Evolutionary conservation across 1,140 invertebrate species (phyloP).

Genomic region (Sycobia sp.): DNA sequence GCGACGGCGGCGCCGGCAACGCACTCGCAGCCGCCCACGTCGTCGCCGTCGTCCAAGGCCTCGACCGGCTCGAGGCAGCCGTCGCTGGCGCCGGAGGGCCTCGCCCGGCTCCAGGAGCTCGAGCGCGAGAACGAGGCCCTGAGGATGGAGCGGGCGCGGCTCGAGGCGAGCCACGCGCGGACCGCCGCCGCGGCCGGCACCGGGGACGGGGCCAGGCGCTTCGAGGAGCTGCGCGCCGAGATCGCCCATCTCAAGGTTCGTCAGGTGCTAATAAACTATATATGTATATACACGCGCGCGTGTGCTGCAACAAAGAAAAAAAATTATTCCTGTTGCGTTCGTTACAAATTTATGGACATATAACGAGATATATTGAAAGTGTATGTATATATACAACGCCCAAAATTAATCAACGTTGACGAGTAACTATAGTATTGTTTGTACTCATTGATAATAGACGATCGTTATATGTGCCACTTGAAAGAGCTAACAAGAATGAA

Average conservation of each 20-base stretch:
- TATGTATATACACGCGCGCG: no score
- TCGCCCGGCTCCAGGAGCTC: slow-evolving; percentile 53
- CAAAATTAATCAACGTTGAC: no score
- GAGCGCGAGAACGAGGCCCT: slow-evolving; percentile 52
- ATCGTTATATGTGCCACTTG: no score
- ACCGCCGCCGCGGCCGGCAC: slow-evolving; percentile 41
- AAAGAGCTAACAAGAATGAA: no score
- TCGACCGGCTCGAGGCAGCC: slow-evolving; percentile 40
- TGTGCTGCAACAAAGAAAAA: neutral
- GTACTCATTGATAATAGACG: no score
- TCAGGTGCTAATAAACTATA: no score
- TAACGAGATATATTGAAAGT: no score
- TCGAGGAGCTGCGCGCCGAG: slow-evolving; percentile 49
- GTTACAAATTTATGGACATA: neutral
- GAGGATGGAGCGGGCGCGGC: slow-evolving; percentile 48
- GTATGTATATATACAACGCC: no score
- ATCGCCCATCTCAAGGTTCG: slow-evolving; percentile 52
- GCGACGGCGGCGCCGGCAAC: slow-evolving; percentile 46
- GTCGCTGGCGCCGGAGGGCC: slow-evolving; percentile 37
- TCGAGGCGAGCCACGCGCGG: slow-evolving; percentile 47
- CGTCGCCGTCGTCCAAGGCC: slow-evolving; percentile 34
- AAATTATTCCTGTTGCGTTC: neutral
- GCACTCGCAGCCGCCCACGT: no score
- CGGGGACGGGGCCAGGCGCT: slow-evolving; percentile 36
- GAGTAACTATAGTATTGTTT: no score